phyloP scores from a whole-genome alignment of 2,888 invertebrate genomes.

The Plusia festucae region DNA sequence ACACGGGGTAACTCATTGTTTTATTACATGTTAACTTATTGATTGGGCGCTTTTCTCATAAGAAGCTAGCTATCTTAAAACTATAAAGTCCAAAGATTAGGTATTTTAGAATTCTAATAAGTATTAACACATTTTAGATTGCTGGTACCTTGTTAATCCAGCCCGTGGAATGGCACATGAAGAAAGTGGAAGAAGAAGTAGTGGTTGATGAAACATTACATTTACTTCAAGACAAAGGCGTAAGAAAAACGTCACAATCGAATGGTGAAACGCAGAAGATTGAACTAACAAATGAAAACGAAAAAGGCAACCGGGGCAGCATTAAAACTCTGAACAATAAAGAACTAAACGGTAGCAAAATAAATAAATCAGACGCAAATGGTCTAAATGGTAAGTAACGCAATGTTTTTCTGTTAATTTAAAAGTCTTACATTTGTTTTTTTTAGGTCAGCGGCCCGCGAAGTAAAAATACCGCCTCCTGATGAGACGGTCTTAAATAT shows the following conservation, averaged over 20 bases:
- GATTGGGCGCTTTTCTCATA: background rate
- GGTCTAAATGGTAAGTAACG: slow-evolving; percentile 67
- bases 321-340: slow-evolving; percentile 69
- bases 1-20: slow-evolving; percentile 88
- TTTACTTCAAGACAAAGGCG: slow-evolving; percentile 74
- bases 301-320: slow-evolving; percentile 49
- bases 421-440: slow-evolving; percentile 22
- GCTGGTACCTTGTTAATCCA: slow-evolving; percentile 89
- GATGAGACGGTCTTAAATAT: background rate
- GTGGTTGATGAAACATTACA: slow-evolving; percentile 77
- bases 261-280: slow-evolving; percentile 63
- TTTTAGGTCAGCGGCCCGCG: slow-evolving; percentile 11
- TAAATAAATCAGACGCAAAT: slow-evolving; percentile 63
- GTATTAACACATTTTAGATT: slow-evolving; percentile 76
- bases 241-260: slow-evolving; percentile 69
- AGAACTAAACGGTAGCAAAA: slow-evolving; percentile 64
- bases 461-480: background rate
- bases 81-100: no score
- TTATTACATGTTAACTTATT: slow-evolving; percentile 29
- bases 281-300: slow-evolving; percentile 55
- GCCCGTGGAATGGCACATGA: slow-evolving; percentile 89
- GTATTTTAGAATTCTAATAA: background rate
- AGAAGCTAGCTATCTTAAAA: background rate
- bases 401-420: slow-evolving; percentile 36
- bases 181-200: slow-evolving; percentile 78